A percentile compares a stretch with the other conserved stretches of the same genome.
Conservation (phyloP, 1,140 invertebrate species). For the Trigoniulus corallinus region DNA sequence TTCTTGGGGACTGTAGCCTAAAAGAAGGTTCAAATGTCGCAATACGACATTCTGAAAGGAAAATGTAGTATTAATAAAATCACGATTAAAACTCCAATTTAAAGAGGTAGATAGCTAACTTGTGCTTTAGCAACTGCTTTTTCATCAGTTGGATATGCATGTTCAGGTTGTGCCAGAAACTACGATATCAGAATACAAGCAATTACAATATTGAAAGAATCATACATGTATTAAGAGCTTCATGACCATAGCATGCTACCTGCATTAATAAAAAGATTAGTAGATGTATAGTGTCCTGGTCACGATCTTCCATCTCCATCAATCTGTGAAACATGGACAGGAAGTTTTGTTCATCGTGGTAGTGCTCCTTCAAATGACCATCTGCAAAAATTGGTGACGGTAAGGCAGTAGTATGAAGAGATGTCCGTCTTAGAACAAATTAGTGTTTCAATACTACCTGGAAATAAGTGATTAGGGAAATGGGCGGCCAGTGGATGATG, state of each 20-base stretch:
- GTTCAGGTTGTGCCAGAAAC: conserved; percentile 23
- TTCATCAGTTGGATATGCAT: conserved; percentile 69
- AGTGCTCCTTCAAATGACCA: conserved; percentile 50
- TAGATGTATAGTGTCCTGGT: conserved; percentile 87
- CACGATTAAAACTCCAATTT: neutral
- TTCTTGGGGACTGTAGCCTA: conserved; percentile 86
- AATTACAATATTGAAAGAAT: conserved; percentile 11
- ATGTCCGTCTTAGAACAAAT: too few species aligned
- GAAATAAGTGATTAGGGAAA: conserved; percentile 31
- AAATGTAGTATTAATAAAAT: conserved; percentile 4
- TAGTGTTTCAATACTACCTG: conserved; percentile 29
- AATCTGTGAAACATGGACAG: conserved; percentile 40
- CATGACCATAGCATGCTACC: conserved; percentile 30
- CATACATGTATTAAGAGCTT: too few species aligned
- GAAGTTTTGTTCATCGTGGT: conserved; percentile 37
- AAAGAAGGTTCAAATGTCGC: conserved; percentile 74
- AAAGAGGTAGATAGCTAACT: conserved; percentile 7
- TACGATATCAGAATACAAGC: conserved; percentile 14
- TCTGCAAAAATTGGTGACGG: conserved; percentile 36
- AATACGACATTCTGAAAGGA: conserved; percentile 64
- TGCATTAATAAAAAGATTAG: conserved; percentile 93
- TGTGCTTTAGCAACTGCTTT: conserved; percentile 49
- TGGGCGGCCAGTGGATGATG: conserved; percentile 32
- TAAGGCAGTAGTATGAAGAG: too few species aligned
- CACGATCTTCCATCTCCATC: conserved; percentile 83